Base-by-base conservation (phyloP, 2,797 vertebrate genomes). In the Petrocephalus schoutedeni region DNA sequence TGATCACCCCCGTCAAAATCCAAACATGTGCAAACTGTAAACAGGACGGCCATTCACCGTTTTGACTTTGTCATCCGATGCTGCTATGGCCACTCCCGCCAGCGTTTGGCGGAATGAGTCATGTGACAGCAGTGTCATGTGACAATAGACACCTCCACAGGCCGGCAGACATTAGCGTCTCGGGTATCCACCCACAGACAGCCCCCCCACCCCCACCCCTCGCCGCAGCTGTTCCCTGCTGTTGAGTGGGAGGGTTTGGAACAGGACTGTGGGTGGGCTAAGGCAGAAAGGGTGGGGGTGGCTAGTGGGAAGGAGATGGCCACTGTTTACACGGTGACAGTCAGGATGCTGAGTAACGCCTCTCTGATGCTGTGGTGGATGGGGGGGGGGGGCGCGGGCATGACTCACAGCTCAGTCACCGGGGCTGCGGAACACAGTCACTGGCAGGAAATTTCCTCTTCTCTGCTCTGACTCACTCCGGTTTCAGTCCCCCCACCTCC, bases 341-440 rank as follows among this genome's bases (percentile, higher is more conserved):
- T 85, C 61, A 19, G 61, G 51, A 53, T 19, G 61, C 88, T 86
- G 85, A 83, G 36, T 80, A 45, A 64, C 45, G 14, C 57, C 23
- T 89, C 88, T 90, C 89, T 10, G 88, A 89, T 58, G 14, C 74
- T 51, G 3, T 32, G 21, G 53, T 61, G n/a, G 9, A 45, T 88
- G 58, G 61, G 36, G 77, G 87, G 87, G 45, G 87, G 90, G 51
- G 36, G 67, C 14, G 21, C 77, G 41, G 85, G 84, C 51, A 87
- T 94, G 93, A 92, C 91, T 93, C 92, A 92, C 87, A 51, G 84
- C 49, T 53, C 59, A 51, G 86, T 93, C 91, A 92, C 90, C 87
- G 56, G 86, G 83, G 87, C 59, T 19, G 82, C 59, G 89, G 87
- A 85, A 77, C 87, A 87, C 89, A 93, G 92, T 94, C 92, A 93